phyloP scores from a whole-genome alignment of 2,113 vertebrate species.

The Corvus cornix region DNA sequence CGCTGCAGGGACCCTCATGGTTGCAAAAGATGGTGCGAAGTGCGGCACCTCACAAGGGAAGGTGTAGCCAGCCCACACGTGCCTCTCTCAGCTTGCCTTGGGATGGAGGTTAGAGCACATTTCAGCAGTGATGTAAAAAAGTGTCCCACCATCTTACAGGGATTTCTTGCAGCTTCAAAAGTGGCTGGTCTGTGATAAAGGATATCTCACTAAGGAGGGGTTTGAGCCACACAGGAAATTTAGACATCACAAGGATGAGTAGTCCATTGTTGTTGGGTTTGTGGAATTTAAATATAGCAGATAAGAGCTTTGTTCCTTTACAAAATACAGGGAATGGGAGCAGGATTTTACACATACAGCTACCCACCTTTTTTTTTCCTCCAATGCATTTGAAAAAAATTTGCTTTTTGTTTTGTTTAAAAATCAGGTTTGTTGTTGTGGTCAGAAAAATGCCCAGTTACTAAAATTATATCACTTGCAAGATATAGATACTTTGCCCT shows the following conservation, averaged over 20 bases:
- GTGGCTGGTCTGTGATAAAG: background rate
- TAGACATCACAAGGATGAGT: background rate
- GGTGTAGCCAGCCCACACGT: fast-evolving
- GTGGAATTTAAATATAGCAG: background rate
- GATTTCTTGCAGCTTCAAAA: background rate
- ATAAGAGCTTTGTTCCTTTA: background rate
- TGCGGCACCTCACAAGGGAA: fast-evolving
- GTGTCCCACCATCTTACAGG: fast-evolving
- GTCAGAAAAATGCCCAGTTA: background rate
- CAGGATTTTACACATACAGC: background rate
- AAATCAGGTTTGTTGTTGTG: background rate
- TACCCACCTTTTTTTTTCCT: background rate
- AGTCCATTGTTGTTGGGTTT: background rate
- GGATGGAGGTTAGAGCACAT: background rate
- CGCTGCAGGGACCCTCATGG: background rate
- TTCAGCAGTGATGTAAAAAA: background rate
- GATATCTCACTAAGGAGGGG: background rate
- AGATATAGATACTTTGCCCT: background rate
- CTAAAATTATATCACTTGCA: background rate
- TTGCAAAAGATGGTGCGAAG: background rate
- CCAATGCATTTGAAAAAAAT: background rate
- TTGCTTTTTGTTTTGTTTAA: background rate
- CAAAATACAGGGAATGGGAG: background rate
- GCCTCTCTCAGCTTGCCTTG: background rate
- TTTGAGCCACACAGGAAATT: background rate